Evolutionary conservation across 2,888 invertebrate species (phyloP).

Genomic region (Myopa testacea): DNA sequence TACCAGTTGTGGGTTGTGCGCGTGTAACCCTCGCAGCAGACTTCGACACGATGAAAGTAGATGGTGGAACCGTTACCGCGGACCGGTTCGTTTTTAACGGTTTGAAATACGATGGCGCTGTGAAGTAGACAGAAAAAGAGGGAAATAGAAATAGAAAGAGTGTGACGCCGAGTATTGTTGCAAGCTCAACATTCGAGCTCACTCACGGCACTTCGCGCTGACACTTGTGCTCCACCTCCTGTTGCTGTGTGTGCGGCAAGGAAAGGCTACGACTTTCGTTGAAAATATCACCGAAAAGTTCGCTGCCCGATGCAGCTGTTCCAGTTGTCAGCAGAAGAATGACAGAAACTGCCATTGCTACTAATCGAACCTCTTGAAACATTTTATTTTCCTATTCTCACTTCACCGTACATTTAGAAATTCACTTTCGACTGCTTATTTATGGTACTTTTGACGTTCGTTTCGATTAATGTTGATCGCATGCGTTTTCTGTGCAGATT

Average conservation of each 20-base stretch:
- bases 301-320: neutral
- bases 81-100: conserved; percentile 49
- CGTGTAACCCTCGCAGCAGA: conserved; percentile 79
- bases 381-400: neutral
- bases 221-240: conserved; percentile 46
- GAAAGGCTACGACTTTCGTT: conserved; percentile 46
- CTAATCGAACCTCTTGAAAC: neutral
- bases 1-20: conserved; percentile 72
- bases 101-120: conserved; percentile 62
- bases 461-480: conserved; percentile 20
- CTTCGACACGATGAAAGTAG: conserved; percentile 72
- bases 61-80: conserved; percentile 68
- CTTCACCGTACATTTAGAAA: neutral
- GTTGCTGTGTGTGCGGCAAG: neutral
- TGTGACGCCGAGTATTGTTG: neutral
- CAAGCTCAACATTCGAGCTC: no score
- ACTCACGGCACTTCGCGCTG: conserved; percentile 62
- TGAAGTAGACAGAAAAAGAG: neutral
- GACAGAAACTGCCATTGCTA: conserved; percentile 14
- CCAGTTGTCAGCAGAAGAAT: neutral
- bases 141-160: neutral
- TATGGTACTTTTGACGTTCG: conserved; percentile 7
- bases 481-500: conserved; percentile 10
- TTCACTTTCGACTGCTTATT: neutral
- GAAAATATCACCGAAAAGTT: conserved; percentile 51